phyloP scores from a whole-genome alignment of 2,113 vertebrate genomes.

The human region GRCh38 chr1:244705001-244705500 shows the following conservation, averaged over 20 bases:
- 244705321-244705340: background rate
- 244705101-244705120: background rate
- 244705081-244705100: background rate
- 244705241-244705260: background rate
- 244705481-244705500: background rate
- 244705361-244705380: background rate
- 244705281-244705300: background rate
- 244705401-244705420: background rate
- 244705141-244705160: background rate
- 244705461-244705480: accelerated
- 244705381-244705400: background rate
- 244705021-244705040: background rate
- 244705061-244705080: background rate
- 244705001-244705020: background rate
- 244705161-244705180: background rate
- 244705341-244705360: background rate
- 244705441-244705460: background rate
- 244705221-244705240: background rate
- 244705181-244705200: background rate
- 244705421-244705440: background rate
- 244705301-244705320: background rate
- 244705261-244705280: background rate
- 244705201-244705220: background rate
- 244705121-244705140: background rate
- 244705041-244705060: background rate